phyloP scores from a whole-genome alignment of 2,113 vertebrate genomes.

The Sardina pilchardus region DNA sequence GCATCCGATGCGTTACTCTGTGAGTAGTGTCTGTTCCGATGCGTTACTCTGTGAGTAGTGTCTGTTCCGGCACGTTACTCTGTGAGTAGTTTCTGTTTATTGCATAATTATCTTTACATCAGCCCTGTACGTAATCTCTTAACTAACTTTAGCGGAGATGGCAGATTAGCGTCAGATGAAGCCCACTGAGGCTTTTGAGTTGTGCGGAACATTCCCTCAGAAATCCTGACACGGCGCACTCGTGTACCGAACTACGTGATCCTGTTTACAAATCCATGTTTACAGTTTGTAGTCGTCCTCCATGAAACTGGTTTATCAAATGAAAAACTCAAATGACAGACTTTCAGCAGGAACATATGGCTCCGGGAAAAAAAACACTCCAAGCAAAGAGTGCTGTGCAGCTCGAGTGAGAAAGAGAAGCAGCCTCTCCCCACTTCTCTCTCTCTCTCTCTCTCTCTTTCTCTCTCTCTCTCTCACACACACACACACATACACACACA shows the following conservation, averaged over 20 bases:
- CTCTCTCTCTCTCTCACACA: no score
- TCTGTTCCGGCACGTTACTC: no score
- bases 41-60: not conserved
- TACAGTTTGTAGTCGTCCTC: not conserved
- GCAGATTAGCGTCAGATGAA: not conserved
- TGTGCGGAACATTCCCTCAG: not conserved
- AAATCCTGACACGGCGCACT: not conserved
- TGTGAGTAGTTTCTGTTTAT: not conserved
- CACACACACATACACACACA: no score
- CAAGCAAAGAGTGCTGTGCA: not conserved
- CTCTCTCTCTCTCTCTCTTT: no score
- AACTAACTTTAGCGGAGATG: not conserved
- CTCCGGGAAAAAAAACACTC: not conserved
- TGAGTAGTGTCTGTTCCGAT: not conserved
- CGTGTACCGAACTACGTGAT: not conserved
- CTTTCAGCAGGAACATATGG: not conserved
- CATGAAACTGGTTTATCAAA: not conserved
- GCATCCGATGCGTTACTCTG: no score
- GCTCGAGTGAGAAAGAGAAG: not conserved
- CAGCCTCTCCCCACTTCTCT: constrained; percentile 41
- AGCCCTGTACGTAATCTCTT: not conserved
- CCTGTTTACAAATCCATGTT: not conserved
- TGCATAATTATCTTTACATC: not conserved
- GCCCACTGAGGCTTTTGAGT: not conserved
- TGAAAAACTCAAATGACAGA: not conserved